Evolutionary conservation across 2,797 vertebrate genomes (phyloP), one percentile per base, ranked within the genome.

Genomic region (Luscinia megarhynchos): DNA sequence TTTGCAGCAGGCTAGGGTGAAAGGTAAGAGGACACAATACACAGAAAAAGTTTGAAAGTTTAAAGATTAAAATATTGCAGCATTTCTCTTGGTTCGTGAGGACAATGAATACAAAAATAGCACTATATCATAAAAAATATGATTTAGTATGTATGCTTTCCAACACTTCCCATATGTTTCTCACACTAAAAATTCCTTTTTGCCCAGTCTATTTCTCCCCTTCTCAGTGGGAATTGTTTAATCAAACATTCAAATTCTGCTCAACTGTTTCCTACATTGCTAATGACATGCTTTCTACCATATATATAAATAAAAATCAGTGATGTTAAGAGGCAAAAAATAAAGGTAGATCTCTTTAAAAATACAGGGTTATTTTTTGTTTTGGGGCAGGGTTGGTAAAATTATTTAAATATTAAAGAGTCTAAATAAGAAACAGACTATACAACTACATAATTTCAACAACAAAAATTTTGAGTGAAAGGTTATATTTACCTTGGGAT

Each of bases 401-500:
- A 41, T 24, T 0, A 68, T 75, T 91, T 84, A 48, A 93, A 93
- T 95, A 86, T 46, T 53, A 79, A 69, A 63, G 27, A 29, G 7
- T 53, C 20, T 24, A 91, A 93, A 79, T 53, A 63, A 87, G 46
- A 63, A 79, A 83, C 12, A 50, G 7, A 12, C 6, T 51, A 46
- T 68, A 43, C 0, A 0, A 76, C 17, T 36, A 79, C 7, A 43
- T 50, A 87, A 95, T 94, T 92, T 70, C 46, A 85, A 87, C 29
- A 87, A 77, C 15, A 43, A 54, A 66, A 93, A 78, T 53, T 72
- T 51, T 70, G 72, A 97, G 76, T 73, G 38, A 91, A 84, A 91
- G 38, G 12, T 70, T 87, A 26, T 63, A 61, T 92, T 96, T 91
- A 75, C 62, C 21, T 73, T 76, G 62, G 63, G 68, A 83, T 84